These are phyloP conservation scores for Phrynosoma platyrhinos DNA, from an alignment of 2,113 vertebrate genomes.

Conservation along the genomic window DNA sequence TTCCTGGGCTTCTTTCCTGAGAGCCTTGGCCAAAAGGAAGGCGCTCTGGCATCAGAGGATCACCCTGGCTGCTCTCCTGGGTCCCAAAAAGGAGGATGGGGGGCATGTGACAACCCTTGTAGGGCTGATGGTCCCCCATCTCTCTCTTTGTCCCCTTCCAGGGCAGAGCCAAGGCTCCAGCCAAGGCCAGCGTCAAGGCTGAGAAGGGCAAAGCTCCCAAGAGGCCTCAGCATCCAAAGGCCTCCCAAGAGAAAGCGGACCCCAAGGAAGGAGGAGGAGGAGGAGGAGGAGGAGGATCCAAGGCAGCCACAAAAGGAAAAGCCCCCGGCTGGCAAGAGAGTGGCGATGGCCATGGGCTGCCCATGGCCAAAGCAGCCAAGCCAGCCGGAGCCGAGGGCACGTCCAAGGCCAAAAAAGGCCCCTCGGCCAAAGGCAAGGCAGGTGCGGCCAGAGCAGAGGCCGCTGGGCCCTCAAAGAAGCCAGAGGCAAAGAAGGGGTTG, in stretches of 20 bases:
- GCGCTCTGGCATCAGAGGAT: neutral
- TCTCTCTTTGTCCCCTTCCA: neutral
- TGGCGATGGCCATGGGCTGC: neutral
- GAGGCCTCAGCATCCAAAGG: accelerated
- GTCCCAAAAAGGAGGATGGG: too few relatives aligned
- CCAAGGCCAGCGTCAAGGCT: accelerated
- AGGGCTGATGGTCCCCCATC: neutral
- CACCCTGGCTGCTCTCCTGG: too few relatives aligned
- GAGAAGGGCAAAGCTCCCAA: neutral
- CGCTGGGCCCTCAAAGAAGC: neutral
- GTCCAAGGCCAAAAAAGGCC: neutral
- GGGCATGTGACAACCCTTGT: too few relatives aligned
- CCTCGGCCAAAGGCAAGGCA: neutral
- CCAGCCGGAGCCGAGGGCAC: neutral
- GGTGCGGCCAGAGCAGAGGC: too few relatives aligned
- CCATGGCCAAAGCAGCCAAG: neutral
- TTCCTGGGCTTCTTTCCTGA: too few relatives aligned
- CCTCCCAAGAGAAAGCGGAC: neutral
- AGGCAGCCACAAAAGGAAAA: neutral
- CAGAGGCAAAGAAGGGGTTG: neutral
- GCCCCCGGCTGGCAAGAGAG: neutral
- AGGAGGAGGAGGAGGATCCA: too few relatives aligned
- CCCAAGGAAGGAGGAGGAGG: neutral
- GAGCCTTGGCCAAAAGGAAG: neutral
- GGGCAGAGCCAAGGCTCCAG: accelerated